Conservation (phyloP, 2,113 vertebrate genomes). For the Campylomormyrus tamandua region DNA sequence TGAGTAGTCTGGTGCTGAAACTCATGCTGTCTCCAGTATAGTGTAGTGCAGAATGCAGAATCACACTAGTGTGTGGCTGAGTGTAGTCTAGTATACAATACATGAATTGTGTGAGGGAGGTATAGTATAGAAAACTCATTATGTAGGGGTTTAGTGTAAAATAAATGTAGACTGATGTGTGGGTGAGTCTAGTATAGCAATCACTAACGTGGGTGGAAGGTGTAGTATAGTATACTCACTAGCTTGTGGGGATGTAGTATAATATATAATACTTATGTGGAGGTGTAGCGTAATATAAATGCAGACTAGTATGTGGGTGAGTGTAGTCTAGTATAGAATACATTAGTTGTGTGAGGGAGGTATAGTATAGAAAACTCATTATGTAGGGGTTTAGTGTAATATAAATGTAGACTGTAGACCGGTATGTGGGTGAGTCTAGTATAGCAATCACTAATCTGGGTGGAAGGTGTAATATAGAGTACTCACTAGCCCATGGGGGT, state of each 20-base stretch:
- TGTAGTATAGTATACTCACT: background rate
- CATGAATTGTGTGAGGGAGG: too few relatives aligned
- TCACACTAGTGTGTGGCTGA: background rate
- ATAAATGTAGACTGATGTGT: background rate
- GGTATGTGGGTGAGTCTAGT: background rate
- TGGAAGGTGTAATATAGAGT: background rate
- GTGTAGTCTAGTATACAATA: too few relatives aligned
- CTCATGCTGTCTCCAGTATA: background rate
- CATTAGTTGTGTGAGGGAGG: too few relatives aligned
- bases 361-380: too few relatives aligned
- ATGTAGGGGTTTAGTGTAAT: background rate
- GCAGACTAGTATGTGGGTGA: background rate
- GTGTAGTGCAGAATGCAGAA: background rate
- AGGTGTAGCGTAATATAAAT: background rate
- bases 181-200: background rate
- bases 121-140: too few relatives aligned
- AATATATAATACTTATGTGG: too few relatives aligned
- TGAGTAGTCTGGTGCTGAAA: background rate
- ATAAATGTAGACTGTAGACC: background rate
- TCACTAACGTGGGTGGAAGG: background rate
- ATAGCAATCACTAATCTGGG: background rate
- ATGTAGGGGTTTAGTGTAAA: too few relatives aligned
- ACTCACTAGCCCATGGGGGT: background rate
- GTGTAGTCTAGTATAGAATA: background rate
- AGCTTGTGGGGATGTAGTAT: background rate